phyloP scores from a whole-genome alignment of 1,140 invertebrate species.

The Brachionus asplanchnoidis region DNA sequence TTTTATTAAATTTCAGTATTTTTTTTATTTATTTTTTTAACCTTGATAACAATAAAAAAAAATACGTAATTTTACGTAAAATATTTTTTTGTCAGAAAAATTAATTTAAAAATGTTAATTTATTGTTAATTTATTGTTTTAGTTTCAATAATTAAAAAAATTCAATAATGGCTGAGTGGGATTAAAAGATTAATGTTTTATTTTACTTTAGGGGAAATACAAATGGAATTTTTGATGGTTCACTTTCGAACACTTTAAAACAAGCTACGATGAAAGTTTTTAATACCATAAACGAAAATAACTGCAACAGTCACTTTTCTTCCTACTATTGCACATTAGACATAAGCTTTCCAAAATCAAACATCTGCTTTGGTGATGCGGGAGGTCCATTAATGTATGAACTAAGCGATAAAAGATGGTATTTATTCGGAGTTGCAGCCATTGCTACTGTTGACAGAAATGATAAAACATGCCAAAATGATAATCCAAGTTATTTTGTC shows the following conservation, averaged over 20 bases:
- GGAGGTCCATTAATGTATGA: constrained; percentile 1
- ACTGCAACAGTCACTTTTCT: neutral
- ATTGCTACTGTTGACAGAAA: neutral
- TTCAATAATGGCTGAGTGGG: neutral
- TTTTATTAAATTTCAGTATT: too few relatives aligned
- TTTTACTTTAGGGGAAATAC: neutral
- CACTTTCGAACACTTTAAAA: neutral
- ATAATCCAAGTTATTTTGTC: neutral
- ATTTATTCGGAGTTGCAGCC: neutral
- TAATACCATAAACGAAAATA: neutral
- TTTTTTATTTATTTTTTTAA: too few relatives aligned
- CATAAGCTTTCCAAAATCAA: neutral
- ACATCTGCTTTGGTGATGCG: neutral
- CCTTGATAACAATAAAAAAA: too few relatives aligned
- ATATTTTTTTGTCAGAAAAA: too few relatives aligned
- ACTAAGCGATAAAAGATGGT: neutral
- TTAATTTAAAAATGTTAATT: too few relatives aligned
- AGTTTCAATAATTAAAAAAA: neutral
- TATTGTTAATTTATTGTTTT: too few relatives aligned
- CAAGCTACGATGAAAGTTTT: neutral
- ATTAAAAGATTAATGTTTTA: neutral
- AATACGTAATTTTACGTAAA: too few relatives aligned
- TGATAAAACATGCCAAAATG: neutral
- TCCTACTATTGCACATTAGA: neutral
- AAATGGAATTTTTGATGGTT: neutral